These are phyloP conservation scores for Heliconius hortense DNA, from an alignment of 2,888 invertebrate species.

Conservation along the genomic window DNA sequence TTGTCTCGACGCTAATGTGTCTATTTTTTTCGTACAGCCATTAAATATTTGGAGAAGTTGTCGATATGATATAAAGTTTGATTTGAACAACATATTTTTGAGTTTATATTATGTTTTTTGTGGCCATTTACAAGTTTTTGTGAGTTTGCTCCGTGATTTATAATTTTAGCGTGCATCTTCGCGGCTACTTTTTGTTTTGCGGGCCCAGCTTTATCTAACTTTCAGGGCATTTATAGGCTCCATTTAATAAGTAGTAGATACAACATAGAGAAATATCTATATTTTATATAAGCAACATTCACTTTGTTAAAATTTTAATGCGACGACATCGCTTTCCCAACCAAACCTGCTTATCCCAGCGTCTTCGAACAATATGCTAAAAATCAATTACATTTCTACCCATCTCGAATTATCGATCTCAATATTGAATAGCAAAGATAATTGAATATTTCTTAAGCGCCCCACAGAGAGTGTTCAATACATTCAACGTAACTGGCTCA, in stretches of 20 bases:
- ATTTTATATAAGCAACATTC: neutral
- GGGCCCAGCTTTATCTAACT: too few relatives aligned
- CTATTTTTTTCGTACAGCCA: conserved; percentile 9
- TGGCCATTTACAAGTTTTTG: conserved; percentile 1
- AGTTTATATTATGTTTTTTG: conserved; percentile 4
- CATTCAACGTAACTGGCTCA: conserved; percentile 43
- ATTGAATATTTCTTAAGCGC: conserved; percentile 52
- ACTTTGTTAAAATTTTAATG: neutral
- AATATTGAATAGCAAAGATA: conserved; percentile 45
- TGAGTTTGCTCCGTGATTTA: neutral
- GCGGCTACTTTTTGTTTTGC: neutral
- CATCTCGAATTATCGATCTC: conserved; percentile 36
- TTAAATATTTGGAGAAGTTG: conserved; percentile 4
- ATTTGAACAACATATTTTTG: neutral
- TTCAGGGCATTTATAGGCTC: neutral
- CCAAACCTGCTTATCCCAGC: neutral
- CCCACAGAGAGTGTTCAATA: conserved; percentile 35
- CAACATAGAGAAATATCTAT: neutral
- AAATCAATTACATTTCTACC: conserved; percentile 37
- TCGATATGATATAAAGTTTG: conserved; percentile 9
- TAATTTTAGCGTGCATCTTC: neutral
- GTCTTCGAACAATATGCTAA: conserved; percentile 29
- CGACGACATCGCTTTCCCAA: neutral
- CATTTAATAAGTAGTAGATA: neutral
- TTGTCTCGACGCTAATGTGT: conserved; percentile 21